Percentiles rank a stretch among this genome's conserved stretches.
Conservation (phyloP, 2,797 vertebrate genomes). For the Sebastes diploproa region DNA sequence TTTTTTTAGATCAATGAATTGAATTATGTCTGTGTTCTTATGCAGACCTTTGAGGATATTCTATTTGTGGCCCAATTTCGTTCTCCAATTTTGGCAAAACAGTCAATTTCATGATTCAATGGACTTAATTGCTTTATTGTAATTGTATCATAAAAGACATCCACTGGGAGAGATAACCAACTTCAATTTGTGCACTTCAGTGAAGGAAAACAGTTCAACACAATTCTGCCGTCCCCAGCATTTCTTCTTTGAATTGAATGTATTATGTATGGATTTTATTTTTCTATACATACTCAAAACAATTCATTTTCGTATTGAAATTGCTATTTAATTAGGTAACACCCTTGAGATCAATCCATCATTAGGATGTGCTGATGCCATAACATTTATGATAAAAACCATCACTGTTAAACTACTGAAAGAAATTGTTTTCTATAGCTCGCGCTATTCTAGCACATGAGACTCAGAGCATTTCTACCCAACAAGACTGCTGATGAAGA, state of each 20-base stretch:
- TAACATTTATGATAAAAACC: not conserved
- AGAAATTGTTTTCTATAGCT: not conserved
- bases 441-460: not conserved
- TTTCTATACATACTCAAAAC: not conserved
- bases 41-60: conserved; percentile 38
- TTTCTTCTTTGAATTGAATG: not conserved
- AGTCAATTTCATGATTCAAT: conserved; percentile 77
- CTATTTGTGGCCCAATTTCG: conserved; percentile 52
- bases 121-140: conserved; percentile 72
- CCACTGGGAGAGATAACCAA: conserved; percentile 61
- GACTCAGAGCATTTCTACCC: not conserved
- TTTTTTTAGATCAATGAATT: conserved; percentile 21
- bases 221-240: conserved; percentile 4
- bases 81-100: conserved; percentile 61
- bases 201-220: conserved; percentile 45
- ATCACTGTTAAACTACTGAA: not conserved
- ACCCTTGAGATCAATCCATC: not conserved
- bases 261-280: not conserved
- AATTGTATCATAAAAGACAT: conserved; percentile 72
- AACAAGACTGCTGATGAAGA: conserved; percentile 24
- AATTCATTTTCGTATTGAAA: not conserved
- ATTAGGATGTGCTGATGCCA: not conserved
- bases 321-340: not conserved
- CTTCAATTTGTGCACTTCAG: conserved; percentile 56
- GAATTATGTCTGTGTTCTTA: conserved; percentile 10